phyloP scores from a whole-genome alignment of 2,888 invertebrate genomes.

The Eupelmus urozonus region DNA sequence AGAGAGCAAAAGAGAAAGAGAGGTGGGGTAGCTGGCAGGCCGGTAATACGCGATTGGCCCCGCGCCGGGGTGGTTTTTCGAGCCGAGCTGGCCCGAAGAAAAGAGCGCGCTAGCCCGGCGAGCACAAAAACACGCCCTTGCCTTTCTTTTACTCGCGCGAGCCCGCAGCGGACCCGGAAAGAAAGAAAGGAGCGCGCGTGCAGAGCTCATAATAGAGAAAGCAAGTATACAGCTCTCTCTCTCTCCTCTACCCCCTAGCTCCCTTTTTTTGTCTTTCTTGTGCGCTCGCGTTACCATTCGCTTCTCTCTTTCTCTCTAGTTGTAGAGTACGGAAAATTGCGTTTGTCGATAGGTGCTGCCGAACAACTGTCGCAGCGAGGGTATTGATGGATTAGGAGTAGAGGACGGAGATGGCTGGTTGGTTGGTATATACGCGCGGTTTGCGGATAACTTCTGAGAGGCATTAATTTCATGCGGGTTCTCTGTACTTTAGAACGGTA shows the following conservation, averaged over 20 bases:
- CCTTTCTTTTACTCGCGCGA: constrained; percentile 4
- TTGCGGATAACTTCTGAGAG: neutral
- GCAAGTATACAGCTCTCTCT: constrained; percentile 17
- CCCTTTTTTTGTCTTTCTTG: neutral
- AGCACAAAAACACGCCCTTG: constrained; percentile 57
- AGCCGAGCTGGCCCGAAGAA: constrained; percentile 48
- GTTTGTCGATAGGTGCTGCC: constrained; percentile 2
- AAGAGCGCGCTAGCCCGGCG: constrained; percentile 30
- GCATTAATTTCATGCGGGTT: neutral
- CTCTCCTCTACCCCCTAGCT: neutral
- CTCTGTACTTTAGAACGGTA: too few relatives aligned
- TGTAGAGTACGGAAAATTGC: constrained; percentile 39
- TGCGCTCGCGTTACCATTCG: constrained; percentile 1
- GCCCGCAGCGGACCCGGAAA: constrained; percentile 33
- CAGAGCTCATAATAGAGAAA: constrained; percentile 48
- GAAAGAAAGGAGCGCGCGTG: constrained; percentile 43
- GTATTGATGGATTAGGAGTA: neutral
- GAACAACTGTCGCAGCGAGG: neutral
- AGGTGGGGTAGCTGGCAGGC: constrained; percentile 17
- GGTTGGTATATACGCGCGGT: too few relatives aligned
- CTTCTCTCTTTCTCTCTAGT: constrained; percentile 26
- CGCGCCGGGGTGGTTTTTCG: constrained; percentile 55
- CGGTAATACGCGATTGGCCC: constrained; percentile 29
- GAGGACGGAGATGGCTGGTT: neutral
- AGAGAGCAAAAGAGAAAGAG: constrained; percentile 28